These are phyloP conservation scores for Amphipyra tragopoginis DNA, from an alignment of 2,888 invertebrate species.

Conservation along the genomic window DNA sequence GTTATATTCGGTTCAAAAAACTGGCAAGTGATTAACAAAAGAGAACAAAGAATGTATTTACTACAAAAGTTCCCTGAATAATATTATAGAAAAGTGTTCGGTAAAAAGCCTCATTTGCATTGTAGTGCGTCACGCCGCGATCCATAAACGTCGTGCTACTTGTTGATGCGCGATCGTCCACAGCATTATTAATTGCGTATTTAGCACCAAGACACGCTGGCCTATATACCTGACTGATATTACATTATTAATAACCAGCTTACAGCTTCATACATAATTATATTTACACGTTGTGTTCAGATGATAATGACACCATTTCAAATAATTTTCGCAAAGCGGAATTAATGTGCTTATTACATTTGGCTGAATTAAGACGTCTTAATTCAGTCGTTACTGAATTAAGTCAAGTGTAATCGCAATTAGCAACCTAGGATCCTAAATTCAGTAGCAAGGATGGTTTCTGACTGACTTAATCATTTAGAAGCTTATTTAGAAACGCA, in stretches of 20 bases:
- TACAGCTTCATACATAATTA: slow-evolving; percentile 17
- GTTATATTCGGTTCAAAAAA: not conserved
- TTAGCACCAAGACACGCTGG: slow-evolving; percentile 9
- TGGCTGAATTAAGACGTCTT: too few species aligned
- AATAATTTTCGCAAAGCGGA: not conserved
- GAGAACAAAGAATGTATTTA: slow-evolving; percentile 37
- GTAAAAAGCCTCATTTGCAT: slow-evolving; percentile 25
- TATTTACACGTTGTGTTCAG: slow-evolving; percentile 22
- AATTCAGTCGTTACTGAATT: too few species aligned
- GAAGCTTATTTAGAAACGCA: too few species aligned
- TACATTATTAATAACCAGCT: slow-evolving; percentile 46
- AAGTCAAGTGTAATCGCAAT: too few species aligned
- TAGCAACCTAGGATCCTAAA: too few species aligned
- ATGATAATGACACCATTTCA: slow-evolving; percentile 17
- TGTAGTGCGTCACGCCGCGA: slow-evolving; percentile 30
- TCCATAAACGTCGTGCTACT: not conserved
- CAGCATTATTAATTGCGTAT: slow-evolving; percentile 23
- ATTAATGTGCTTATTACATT: too few species aligned
- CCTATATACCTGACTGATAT: slow-evolving; percentile 1
- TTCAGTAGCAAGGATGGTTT: too few species aligned
- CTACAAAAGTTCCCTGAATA: slow-evolving; percentile 18
- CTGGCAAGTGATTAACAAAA: slow-evolving; percentile 19
- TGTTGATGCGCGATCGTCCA: slow-evolving; percentile 6
- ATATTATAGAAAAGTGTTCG: slow-evolving; percentile 17
- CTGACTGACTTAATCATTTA: too few species aligned